These are phyloP conservation scores for Peromyscus maniculatus DNA, from an alignment of 2,113 vertebrate genomes.

Conservation along the genomic window DNA sequence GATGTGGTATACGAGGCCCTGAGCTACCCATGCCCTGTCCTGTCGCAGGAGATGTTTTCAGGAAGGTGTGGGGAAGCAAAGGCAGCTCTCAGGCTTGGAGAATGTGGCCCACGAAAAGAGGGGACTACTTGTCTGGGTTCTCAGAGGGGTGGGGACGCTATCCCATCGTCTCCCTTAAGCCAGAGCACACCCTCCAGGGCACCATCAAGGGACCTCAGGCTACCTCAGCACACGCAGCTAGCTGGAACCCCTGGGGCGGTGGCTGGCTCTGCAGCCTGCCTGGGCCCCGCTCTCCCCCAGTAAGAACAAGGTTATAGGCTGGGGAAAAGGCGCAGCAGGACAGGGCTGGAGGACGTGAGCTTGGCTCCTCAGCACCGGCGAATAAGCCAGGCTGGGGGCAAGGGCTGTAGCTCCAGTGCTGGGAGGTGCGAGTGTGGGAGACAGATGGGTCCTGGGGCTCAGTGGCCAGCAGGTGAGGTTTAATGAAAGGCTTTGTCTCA, in stretches of 20 bases:
- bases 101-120: too few species aligned
- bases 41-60: not conserved
- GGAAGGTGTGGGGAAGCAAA: not conserved
- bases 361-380: not conserved
- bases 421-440: fast-evolving
- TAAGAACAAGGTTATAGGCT: not conserved
- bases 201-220: not conserved
- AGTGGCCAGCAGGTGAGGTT: not conserved
- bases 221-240: not conserved
- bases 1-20: not conserved
- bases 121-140: not conserved
- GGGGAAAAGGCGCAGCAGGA: fast-evolving
- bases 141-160: not conserved
- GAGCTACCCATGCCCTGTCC: fast-evolving
- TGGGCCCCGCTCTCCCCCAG: not conserved
- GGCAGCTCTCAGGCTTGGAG: not conserved
- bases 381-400: too few species aligned
- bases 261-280: not conserved
- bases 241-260: not conserved
- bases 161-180: not conserved
- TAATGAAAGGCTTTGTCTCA: not conserved
- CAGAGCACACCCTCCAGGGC: not conserved
- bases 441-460: not conserved
- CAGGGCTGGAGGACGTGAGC: not conserved
- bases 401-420: not conserved